Conservation (phyloP, 1,140 invertebrate species). For the Aphidius gifuensis region DNA sequence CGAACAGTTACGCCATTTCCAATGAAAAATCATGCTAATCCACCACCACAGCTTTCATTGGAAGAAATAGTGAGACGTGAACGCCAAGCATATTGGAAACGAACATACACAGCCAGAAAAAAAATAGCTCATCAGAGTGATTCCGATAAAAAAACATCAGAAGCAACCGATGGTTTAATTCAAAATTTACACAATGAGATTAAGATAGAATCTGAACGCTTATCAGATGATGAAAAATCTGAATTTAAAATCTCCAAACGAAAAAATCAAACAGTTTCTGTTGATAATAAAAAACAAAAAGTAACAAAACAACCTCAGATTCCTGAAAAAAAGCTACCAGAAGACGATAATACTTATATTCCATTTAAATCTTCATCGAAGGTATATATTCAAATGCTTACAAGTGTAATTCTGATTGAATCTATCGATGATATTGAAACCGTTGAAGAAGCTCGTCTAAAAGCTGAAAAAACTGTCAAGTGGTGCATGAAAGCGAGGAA, state of each 20-base stretch:
- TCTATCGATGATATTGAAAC: too few species aligned
- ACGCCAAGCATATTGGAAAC: background rate
- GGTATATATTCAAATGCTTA: background rate
- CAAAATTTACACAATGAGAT: too few species aligned
- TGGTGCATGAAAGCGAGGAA: background rate
- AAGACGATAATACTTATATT: background rate
- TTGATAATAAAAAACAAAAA: background rate
- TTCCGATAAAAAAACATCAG: too few species aligned
- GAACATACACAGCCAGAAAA: background rate
- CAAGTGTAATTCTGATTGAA: background rate
- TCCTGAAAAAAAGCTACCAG: background rate
- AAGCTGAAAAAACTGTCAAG: conserved; percentile 4
- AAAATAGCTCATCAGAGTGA: too few species aligned
- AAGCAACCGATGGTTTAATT: too few species aligned
- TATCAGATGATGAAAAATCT: too few species aligned
- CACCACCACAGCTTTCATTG: background rate
- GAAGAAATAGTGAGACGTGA: background rate
- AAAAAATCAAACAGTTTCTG: background rate
- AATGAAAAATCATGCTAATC: background rate
- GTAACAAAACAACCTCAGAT: background rate
- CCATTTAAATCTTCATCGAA: background rate
- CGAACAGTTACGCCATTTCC: background rate
- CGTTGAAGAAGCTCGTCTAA: background rate
- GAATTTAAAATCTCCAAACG: too few species aligned
- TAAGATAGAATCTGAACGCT: too few species aligned